Conservation (phyloP, 2,888 invertebrate species). For the Eupithecia inturbata region DNA sequence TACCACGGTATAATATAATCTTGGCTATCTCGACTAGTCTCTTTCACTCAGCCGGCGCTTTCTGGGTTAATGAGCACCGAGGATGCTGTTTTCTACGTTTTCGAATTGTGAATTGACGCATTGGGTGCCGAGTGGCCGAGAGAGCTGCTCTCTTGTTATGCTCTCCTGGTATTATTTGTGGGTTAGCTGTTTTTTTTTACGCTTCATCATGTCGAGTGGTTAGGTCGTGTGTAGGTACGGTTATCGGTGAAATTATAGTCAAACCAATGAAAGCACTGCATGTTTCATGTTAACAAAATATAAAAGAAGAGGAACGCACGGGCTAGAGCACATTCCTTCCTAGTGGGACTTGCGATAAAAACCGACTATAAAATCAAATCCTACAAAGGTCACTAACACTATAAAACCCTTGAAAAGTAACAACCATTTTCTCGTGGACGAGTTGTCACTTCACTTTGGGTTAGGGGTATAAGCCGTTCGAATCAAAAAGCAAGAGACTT, state of each 20-base stretch:
- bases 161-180: conserved; percentile 60
- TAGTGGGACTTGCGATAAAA: background rate
- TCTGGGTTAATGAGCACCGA: conserved; percentile 81
- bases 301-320: background rate
- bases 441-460: too few species aligned
- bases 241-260: background rate
- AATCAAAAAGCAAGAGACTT: too few species aligned
- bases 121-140: conserved; percentile 53
- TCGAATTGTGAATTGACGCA: conserved; percentile 76
- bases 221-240: background rate
- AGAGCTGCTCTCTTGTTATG: conserved; percentile 65
- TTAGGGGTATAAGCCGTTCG: too few species aligned
- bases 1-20: conserved; percentile 73
- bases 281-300: background rate
- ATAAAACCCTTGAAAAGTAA: too few species aligned
- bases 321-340: background rate
- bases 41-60: conserved; percentile 80
- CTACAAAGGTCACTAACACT: too few species aligned
- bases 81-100: conserved; percentile 79
- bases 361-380: background rate
- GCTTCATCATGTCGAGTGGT: background rate
- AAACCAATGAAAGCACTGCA: background rate
- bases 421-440: too few species aligned
- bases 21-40: conserved; percentile 70
- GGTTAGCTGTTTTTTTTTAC: conserved; percentile 35